Conservation (phyloP, 2,113 vertebrate species). For the Chionodraco myersi region DNA sequence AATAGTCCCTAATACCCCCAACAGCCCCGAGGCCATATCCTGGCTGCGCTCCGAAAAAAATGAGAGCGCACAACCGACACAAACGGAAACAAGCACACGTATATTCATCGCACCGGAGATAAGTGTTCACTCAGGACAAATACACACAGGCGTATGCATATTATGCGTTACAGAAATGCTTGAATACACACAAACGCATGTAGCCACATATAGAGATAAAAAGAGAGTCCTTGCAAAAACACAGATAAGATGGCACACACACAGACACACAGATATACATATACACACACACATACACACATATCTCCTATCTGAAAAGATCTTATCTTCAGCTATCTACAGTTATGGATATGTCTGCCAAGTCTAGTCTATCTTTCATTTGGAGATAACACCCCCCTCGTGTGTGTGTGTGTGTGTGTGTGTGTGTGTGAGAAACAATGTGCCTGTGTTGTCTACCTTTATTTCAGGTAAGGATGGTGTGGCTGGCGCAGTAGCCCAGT, state of each 20-base stretch:
- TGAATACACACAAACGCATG: conserved; percentile 40
- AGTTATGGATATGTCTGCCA: conserved; percentile 71
- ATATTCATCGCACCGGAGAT: conserved; percentile 16
- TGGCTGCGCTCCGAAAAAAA: conserved; percentile 69
- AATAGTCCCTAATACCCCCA: conserved; percentile 84
- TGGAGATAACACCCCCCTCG: conserved; percentile 58
- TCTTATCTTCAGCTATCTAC: conserved; percentile 68
- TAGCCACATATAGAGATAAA: conserved; percentile 47
- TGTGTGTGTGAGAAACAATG: conserved; percentile 5
- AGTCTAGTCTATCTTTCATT: conserved; percentile 68
- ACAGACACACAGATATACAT: conserved; percentile 18
- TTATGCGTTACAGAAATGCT: conserved; percentile 37
- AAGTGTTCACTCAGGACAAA: conserved; percentile 13
- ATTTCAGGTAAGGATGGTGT: conserved; percentile 60
- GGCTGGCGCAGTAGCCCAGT: conserved; percentile 59
- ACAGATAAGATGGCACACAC: conserved; percentile 27
- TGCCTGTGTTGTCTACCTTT: conserved; percentile 24
- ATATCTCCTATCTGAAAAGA: conserved; percentile 60
- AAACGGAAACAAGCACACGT: conserved; percentile 8
- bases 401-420: conserved; percentile 17
- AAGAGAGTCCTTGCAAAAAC: conserved; percentile 26
- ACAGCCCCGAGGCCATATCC: conserved; percentile 76
- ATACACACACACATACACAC: conserved; percentile 38
- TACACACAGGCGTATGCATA: conserved; percentile 18
- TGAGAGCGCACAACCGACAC: conserved; percentile 22